phyloP scores from a whole-genome alignment of 1,140 invertebrate genomes.

The Scaptodrosophila lebanonensis region DNA sequence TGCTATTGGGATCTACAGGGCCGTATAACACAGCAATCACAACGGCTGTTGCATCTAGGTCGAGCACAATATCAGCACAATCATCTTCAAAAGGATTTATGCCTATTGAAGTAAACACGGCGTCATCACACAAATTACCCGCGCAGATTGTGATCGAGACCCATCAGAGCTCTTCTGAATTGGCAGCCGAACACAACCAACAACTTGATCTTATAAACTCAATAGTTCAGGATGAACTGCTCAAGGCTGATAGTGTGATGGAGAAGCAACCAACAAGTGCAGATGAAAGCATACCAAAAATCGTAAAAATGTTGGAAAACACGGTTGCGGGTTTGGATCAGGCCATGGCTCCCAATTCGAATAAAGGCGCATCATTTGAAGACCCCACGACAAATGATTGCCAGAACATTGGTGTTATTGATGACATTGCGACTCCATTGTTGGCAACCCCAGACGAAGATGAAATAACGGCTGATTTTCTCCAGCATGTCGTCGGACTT shows the following conservation, averaged over 20 bases:
- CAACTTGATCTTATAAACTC: constrained; percentile 76
- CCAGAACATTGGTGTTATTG: constrained; percentile 4
- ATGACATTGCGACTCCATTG: constrained; percentile 47
- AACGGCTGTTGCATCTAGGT: constrained; percentile 31
- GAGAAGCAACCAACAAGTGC: constrained; percentile 35
- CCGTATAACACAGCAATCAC: constrained; percentile 40
- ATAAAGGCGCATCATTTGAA: too few relatives aligned
- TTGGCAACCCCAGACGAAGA: constrained; percentile 78
- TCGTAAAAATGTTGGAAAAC: constrained; percentile 75
- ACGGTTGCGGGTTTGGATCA: constrained; percentile 49
- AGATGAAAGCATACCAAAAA: constrained; percentile 69
- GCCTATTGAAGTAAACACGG: constrained; percentile 61
- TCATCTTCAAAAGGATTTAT: constrained; percentile 57
- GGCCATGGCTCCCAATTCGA: background rate
- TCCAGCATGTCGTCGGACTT: constrained; percentile 83
- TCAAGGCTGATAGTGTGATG: constrained; percentile 42
- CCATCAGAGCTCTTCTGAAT: constrained; percentile 66
- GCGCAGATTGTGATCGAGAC: constrained; percentile 70
- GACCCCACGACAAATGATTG: constrained; percentile 3
- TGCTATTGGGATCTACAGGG: too few relatives aligned
- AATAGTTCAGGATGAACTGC: constrained; percentile 56
- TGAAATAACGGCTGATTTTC: constrained; percentile 82
- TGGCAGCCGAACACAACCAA: constrained; percentile 70
- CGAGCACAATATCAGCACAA: background rate
- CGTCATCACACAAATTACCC: constrained; percentile 70